These are phyloP conservation scores for Temnothorax ravouxi DNA, from an alignment of 2,888 invertebrate species.

Conservation along the genomic window DNA sequence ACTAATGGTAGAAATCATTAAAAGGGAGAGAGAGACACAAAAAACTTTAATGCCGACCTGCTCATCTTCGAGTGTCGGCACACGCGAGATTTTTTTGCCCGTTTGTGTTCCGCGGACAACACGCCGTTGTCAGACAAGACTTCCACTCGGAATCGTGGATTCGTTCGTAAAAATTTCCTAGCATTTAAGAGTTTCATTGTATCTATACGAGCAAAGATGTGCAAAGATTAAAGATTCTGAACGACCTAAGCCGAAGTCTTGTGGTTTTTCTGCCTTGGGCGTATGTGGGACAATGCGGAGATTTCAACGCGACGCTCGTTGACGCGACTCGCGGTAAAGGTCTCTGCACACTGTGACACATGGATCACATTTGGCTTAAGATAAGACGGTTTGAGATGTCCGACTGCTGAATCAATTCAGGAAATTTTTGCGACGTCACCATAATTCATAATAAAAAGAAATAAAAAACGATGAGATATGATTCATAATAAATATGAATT, in stretches of 20 bases:
- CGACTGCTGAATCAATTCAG: background rate
- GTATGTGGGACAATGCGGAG: constrained; percentile 26
- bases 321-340: background rate
- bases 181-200: constrained; percentile 49
- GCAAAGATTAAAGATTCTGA: constrained; percentile 56
- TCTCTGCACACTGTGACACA: background rate
- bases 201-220: constrained; percentile 40
- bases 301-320: constrained; percentile 30
- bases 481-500: constrained; percentile 8
- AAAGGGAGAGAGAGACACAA: background rate
- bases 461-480: background rate
- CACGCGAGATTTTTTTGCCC: constrained; percentile 50
- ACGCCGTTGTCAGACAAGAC: constrained; percentile 59
- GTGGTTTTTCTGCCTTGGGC: constrained; percentile 27
- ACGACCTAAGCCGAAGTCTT: constrained; percentile 35
- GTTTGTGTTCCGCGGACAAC: constrained; percentile 68
- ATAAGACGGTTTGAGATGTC: background rate
- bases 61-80: background rate
- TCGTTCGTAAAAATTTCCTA: constrained; percentile 48
- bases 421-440: background rate
- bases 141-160: constrained; percentile 56
- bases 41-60: background rate
- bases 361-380: background rate
- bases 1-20: constrained; percentile 10
- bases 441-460: background rate